These are phyloP conservation scores for Ptilodon capucinus DNA, from an alignment of 2,888 invertebrate genomes.

Conservation along the genomic window DNA sequence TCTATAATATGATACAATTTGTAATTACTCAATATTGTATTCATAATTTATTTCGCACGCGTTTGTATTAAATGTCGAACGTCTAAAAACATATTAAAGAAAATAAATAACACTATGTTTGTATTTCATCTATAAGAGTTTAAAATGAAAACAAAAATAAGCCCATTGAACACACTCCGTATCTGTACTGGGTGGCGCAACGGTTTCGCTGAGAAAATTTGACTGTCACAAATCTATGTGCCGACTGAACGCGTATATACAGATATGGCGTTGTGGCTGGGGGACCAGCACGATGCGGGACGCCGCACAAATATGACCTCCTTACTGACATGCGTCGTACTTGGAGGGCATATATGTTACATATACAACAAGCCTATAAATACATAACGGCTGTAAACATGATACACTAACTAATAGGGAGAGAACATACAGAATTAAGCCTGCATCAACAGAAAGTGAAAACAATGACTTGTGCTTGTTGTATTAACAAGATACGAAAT, in stretches of 20 bases:
- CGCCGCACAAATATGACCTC: constrained; percentile 54
- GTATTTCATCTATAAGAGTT: constrained; percentile 2
- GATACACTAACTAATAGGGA: neutral
- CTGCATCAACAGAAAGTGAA: neutral
- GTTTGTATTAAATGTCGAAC: neutral
- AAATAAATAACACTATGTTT: neutral
- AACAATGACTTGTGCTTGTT: too few species aligned
- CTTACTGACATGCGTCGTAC: constrained; percentile 19
- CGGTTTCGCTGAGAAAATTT: constrained; percentile 65
- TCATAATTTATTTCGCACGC: neutral
- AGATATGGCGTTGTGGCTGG: constrained; percentile 77
- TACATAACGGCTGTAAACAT: neutral
- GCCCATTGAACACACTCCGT: constrained; percentile 61
- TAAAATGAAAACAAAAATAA: constrained; percentile 57
- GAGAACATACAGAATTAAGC: neutral
- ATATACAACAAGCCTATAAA: neutral
- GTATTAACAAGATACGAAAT: too few species aligned
- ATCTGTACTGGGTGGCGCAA: constrained; percentile 68
- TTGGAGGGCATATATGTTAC: constrained; percentile 54
- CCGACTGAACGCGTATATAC: constrained; percentile 65
- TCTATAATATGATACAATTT: too few species aligned
- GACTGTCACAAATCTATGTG: constrained; percentile 60
- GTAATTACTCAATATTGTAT: neutral
- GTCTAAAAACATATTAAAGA: neutral
- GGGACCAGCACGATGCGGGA: constrained; percentile 47